A percentile compares a stretch with the other conserved stretches of the same genome.
Evolutionary conservation across 2,888 invertebrate genomes (phyloP).

Genomic region (Acanthosepion esculentum): DNA sequence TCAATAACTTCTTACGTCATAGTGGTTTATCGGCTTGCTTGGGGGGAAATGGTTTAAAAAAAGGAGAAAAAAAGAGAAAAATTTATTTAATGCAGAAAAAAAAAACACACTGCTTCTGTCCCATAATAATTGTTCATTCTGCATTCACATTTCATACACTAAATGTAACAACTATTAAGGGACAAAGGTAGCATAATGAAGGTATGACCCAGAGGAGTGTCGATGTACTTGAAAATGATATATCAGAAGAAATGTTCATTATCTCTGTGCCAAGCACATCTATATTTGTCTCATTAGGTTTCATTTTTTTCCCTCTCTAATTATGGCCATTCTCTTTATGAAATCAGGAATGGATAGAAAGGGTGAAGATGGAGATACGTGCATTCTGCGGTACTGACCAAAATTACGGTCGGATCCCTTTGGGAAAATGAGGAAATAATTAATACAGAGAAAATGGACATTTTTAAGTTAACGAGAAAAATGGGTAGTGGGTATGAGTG

Average conservation of each 20-base stretch:
- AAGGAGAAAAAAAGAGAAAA: no score
- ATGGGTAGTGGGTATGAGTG: not conserved
- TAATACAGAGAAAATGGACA: conserved; percentile 33
- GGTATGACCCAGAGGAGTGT: not conserved
- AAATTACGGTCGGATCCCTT: conserved; percentile 14
- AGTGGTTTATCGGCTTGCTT: no score
- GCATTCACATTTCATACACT: no score
- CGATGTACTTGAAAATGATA: not conserved
- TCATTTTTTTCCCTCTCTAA: not conserved
- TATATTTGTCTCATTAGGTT: conserved; percentile 12
- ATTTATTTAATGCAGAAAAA: no score
- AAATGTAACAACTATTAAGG: no score
- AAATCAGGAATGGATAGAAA: not conserved
- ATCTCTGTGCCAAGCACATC: not conserved
- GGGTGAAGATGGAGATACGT: not conserved
- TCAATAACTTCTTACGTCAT: no score
- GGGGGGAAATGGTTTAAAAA: no score
- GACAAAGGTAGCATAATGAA: no score
- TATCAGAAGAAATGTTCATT: not conserved
- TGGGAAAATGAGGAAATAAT: conserved; percentile 33
- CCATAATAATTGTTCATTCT: no score
- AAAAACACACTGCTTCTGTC: no score
- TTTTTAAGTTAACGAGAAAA: conserved; percentile 23
- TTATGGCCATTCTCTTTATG: not conserved
- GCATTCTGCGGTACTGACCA: not conserved